These are phyloP conservation scores for Lithophane leautieri DNA, from an alignment of 2,888 invertebrate genomes.

Conservation along the genomic window DNA sequence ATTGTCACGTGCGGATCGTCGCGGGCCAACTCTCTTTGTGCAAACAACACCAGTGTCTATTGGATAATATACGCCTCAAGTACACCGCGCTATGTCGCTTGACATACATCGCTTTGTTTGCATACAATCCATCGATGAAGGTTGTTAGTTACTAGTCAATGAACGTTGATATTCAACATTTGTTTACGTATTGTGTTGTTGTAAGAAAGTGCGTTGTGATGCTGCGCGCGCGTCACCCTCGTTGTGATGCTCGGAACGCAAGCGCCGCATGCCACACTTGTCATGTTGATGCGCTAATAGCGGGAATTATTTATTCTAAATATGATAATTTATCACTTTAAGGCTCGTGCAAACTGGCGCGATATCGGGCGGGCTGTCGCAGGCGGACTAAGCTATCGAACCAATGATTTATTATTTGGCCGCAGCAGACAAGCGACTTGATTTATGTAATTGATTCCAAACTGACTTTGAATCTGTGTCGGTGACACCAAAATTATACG, in stretches of 20 bases:
- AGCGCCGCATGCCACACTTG: constrained; percentile 42
- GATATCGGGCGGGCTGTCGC: constrained; percentile 1
- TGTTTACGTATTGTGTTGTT: constrained; percentile 3
- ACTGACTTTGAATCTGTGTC: too few relatives aligned
- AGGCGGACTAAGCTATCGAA: background rate
- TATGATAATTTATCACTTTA: constrained; percentile 55
- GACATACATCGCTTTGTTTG: background rate
- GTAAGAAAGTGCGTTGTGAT: constrained; percentile 45
- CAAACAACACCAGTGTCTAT: background rate
- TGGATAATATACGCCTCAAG: constrained; percentile 12
- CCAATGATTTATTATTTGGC: background rate
- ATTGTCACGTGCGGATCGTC: background rate
- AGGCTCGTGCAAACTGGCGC: too few relatives aligned
- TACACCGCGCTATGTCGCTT: constrained; percentile 16
- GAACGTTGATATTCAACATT: background rate
- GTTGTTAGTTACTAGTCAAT: background rate
- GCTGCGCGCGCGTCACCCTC: constrained; percentile 28
- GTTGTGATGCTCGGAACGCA: constrained; percentile 27
- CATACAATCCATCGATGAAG: background rate
- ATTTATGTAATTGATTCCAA: background rate
- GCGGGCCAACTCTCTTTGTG: constrained; percentile 2
- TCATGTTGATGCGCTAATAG: constrained; percentile 29
- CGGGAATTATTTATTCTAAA: constrained; percentile 44
- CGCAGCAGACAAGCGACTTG: background rate
- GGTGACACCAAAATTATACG: background rate